Percentiles rank a stretch among this genome's conserved stretches.
These are phyloP conservation scores for Malacoraja senta DNA, from an alignment of 2,797 vertebrate species.

Conservation along the genomic window DNA sequence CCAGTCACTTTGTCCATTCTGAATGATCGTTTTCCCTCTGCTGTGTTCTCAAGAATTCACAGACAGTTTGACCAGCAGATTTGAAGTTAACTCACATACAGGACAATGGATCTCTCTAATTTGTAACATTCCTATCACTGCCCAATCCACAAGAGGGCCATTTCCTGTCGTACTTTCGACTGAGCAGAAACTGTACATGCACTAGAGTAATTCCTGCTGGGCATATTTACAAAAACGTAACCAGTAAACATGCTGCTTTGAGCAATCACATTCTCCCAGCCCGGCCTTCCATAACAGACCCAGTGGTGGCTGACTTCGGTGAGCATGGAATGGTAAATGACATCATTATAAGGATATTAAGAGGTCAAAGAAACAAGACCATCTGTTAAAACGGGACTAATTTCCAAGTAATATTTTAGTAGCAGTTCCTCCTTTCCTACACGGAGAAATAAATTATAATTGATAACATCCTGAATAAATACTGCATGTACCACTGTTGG, in stretches of 20 bases:
- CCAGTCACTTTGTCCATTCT: neutral
- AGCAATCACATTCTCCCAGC: conserved; percentile 17
- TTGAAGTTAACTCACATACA: neutral
- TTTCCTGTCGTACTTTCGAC: neutral
- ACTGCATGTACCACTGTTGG: conserved; percentile 83
- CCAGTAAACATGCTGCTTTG: conserved; percentile 36
- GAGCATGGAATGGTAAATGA: conserved; percentile 90
- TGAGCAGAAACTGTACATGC: conserved; percentile 1
- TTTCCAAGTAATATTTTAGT: conserved; percentile 92
- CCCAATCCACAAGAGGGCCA: neutral
- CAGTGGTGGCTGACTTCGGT: conserved; percentile 62
- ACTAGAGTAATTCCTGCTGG: conserved; percentile 27
- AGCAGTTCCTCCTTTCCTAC: conserved; percentile 81
- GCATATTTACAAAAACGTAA: conserved; percentile 35
- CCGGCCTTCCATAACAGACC: conserved; percentile 48
- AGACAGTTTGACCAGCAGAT: neutral
- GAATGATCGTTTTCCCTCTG: neutral
- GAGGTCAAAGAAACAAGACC: conserved; percentile 86
- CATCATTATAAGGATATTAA: conserved; percentile 99
- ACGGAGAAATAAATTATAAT: conserved; percentile 90
- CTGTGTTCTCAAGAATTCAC: neutral
- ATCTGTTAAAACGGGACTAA: conserved; percentile 94
- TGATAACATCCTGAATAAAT: conserved; percentile 97
- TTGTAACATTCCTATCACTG: conserved; percentile 13
- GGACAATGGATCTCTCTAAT: conserved; percentile 31